These are phyloP conservation scores for Agapetus fuscipes DNA, from an alignment of 2,888 invertebrate genomes.

Conservation along the genomic window DNA sequence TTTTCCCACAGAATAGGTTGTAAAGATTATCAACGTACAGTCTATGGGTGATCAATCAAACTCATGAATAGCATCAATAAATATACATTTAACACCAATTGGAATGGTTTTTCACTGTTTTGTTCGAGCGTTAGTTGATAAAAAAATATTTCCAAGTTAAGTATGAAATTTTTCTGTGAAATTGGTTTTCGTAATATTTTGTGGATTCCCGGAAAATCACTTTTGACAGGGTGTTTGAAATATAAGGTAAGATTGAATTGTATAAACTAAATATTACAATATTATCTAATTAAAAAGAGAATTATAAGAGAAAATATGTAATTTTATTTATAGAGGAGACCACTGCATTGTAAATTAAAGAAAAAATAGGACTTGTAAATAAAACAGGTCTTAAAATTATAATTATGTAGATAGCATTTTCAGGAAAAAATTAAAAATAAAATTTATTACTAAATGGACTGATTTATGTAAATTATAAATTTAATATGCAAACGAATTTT, in stretches of 20 bases:
- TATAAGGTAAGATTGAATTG: not conserved
- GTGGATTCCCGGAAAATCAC: not conserved
- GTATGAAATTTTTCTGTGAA: too few relatives aligned
- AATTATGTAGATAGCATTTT: slow-evolving; percentile 22
- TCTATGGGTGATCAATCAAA: too few relatives aligned
- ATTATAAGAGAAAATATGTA: not conserved
- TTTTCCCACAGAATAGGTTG: too few relatives aligned
- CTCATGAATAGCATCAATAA: too few relatives aligned
- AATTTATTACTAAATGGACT: slow-evolving; percentile 21
- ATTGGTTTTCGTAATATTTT: too few relatives aligned
- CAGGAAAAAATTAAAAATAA: slow-evolving; percentile 20
- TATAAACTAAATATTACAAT: not conserved
- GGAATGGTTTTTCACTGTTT: too few relatives aligned
- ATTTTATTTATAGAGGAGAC: slow-evolving; percentile 7
- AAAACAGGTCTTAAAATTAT: slow-evolving; percentile 11
- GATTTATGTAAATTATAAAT: slow-evolving; percentile 21
- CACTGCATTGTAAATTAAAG: slow-evolving; percentile 16
- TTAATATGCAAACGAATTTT: slow-evolving; percentile 16
- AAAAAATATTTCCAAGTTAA: too few relatives aligned
- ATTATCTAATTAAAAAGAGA: not conserved
- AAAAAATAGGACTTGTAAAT: too few relatives aligned
- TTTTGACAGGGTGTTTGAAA: not conserved
- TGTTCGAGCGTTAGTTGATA: too few relatives aligned
- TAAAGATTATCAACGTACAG: too few relatives aligned
- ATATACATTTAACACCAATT: too few relatives aligned